Evolutionary conservation across 2,797 vertebrate species (phyloP).

Genomic region (Gadopsis marmoratus): DNA sequence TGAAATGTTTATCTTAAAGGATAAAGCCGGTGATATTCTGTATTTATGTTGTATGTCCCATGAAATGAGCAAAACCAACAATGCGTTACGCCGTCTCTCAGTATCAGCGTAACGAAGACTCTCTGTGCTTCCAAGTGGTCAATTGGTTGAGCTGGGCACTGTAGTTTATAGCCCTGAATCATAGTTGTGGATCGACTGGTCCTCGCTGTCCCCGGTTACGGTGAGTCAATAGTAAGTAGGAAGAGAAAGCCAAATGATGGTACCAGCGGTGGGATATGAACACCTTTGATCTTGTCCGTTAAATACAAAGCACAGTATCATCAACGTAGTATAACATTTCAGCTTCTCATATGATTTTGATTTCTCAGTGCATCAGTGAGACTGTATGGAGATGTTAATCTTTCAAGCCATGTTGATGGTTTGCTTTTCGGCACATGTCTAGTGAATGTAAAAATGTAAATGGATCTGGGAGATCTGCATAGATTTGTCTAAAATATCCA

Average conservation of each 20-base stretch:
- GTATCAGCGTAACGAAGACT: background rate
- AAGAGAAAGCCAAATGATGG: background rate
- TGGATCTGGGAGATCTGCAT: background rate
- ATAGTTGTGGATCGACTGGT: background rate
- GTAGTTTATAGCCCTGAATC: no score
- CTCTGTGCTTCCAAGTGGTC: background rate
- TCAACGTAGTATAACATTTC: background rate
- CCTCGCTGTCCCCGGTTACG: background rate
- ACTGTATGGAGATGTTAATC: background rate
- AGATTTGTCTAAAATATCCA: background rate
- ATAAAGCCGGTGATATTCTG: background rate
- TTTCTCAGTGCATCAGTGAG: background rate
- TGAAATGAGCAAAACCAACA: background rate
- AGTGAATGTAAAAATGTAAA: background rate
- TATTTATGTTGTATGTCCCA: background rate
- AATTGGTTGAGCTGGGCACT: no score
- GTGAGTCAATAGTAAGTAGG: background rate
- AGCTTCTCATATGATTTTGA: background rate
- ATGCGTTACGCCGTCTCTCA: background rate
- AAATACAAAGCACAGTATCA: background rate
- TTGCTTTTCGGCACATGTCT: background rate
- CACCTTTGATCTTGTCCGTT: background rate
- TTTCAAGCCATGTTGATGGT: background rate
- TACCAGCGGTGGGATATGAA: background rate
- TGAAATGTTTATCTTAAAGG: background rate